phyloP scores from a whole-genome alignment of 2,888 invertebrate genomes.

The Cyclophora albipunctata region DNA sequence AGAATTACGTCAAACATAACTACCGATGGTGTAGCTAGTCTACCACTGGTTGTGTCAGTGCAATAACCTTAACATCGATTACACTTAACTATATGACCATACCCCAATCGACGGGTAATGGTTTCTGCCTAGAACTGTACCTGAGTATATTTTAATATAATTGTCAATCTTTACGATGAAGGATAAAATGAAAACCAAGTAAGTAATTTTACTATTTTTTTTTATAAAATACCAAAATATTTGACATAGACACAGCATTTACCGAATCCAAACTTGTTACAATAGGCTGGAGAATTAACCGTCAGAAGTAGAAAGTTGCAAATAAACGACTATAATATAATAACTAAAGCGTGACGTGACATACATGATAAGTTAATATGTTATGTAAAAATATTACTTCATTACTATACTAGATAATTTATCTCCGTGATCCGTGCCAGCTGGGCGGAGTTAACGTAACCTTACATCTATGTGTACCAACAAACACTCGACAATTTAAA shows the following conservation, averaged over 20 bases:
- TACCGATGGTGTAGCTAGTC: no score
- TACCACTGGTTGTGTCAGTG: no score
- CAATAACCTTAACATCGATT: no score
- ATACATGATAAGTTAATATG: slow-evolving; percentile 15
- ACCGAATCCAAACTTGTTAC: slow-evolving; percentile 36
- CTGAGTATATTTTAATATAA: no score
- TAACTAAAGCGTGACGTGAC: slow-evolving; percentile 18
- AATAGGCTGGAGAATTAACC: slow-evolving; percentile 20
- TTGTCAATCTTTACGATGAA: no score
- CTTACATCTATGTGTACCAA: slow-evolving; percentile 45
- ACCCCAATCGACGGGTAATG: no score
- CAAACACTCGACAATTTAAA: slow-evolving; percentile 41
- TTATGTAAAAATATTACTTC: slow-evolving; percentile 20
- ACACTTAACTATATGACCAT: no score
- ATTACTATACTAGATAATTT: slow-evolving; percentile 16
- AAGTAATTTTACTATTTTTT: slow-evolving; percentile 24
- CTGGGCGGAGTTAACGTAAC: slow-evolving; percentile 30
- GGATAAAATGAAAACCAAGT: no score
- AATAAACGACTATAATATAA: slow-evolving; percentile 8
- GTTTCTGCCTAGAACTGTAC: no score
- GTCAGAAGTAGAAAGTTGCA: slow-evolving; percentile 16
- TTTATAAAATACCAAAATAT: slow-evolving; percentile 63
- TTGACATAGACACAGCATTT: slow-evolving; percentile 41
- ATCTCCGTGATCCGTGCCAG: slow-evolving; percentile 9
- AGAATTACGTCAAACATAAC: no score